phyloP scores from a whole-genome alignment of 2,113 vertebrate genomes.

The Coryphaenoides rupestris region DNA sequence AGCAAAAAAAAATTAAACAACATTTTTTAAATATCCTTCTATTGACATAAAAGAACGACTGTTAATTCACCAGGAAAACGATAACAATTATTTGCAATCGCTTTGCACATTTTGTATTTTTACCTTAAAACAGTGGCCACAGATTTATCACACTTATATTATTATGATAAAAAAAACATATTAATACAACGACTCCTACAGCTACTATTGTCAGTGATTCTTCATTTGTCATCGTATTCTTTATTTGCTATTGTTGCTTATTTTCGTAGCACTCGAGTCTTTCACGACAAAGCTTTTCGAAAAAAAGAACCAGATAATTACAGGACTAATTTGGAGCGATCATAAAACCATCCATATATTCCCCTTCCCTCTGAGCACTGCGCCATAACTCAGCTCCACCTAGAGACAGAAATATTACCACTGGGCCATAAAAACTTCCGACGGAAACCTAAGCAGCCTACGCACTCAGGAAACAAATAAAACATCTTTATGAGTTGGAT shows the following conservation, averaged over 20 bases:
- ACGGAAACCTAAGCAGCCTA: slow-evolving; percentile 58
- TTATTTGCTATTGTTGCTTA: not conserved
- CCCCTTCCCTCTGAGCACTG: slow-evolving; percentile 31
- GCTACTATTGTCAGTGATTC: too few species aligned
- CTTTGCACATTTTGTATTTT: not conserved
- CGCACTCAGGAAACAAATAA: slow-evolving; percentile 69
- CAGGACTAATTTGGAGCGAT: slow-evolving; percentile 4
- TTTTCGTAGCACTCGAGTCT: too few species aligned
- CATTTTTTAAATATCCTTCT: too few species aligned
- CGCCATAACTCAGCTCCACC: slow-evolving; percentile 46
- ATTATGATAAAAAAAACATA: not conserved
- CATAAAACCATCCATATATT: not conserved
- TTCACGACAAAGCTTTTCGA: too few species aligned
- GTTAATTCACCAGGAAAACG: not conserved
- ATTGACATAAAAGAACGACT: too few species aligned
- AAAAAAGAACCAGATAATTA: not conserved
- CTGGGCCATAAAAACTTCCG: slow-evolving; percentile 50
- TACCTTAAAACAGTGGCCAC: not conserved
- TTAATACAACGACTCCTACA: too few species aligned
- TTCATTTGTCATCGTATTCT: not conserved
- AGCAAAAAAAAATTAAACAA: too few species aligned
- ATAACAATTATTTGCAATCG: too few species aligned
- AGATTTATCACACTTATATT: not conserved
- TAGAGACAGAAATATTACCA: slow-evolving; percentile 58
- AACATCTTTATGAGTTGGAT: slow-evolving; percentile 61